Evolutionary conservation across 2,113 vertebrate genomes (phyloP), one percentile per base, ranked within the genome.

Genomic region (Campylomormyrus tamandua): DNA sequence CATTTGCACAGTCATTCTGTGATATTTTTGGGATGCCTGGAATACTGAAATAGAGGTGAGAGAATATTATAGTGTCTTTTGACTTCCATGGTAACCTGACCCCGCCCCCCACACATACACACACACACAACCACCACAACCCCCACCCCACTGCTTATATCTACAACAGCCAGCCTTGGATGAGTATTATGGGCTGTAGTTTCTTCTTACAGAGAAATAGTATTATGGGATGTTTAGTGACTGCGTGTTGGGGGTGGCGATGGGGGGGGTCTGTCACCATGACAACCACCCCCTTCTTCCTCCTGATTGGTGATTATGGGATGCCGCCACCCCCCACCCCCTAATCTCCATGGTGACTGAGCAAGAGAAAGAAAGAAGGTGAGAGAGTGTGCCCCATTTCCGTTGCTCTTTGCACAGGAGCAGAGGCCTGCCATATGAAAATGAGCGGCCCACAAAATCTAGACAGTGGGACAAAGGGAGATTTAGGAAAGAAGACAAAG

Each of bases 321-420:
- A 88, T 90, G 90, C 49, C 31, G 39, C 89, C 89, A 49, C 83
- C 86, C 85, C 62, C 89, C 52, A 77, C 48, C 88, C 84, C 89
- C 39, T 15, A 89, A 91, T 92, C 91, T 91, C 91, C 91, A 92
- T 93, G 90, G 91, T 91, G 90, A 93, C 91, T 66, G 88, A 90
- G 91, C 90, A 89, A 74, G 87, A 87, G 66, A 84, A 87, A 89
- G 89, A 87, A 91, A 87, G 42, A 85, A 52, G 91, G 90, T 91
- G 90, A 92, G 92, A 88, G 90, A 91, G 62, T 39, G 84, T 88
- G 31, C 52, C 56, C 89, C 89, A 84, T 89, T 89, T 89, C 89
- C 89, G 77, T 46, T 89, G 89, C 89, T 89, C 89, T 85, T 84
- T 89, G 83, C 62, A 90, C 84, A 87, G 84, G 42, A 62, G 49